Conservation (phyloP, 2,888 invertebrate species). For the Sphaerophoria taeniata region DNA sequence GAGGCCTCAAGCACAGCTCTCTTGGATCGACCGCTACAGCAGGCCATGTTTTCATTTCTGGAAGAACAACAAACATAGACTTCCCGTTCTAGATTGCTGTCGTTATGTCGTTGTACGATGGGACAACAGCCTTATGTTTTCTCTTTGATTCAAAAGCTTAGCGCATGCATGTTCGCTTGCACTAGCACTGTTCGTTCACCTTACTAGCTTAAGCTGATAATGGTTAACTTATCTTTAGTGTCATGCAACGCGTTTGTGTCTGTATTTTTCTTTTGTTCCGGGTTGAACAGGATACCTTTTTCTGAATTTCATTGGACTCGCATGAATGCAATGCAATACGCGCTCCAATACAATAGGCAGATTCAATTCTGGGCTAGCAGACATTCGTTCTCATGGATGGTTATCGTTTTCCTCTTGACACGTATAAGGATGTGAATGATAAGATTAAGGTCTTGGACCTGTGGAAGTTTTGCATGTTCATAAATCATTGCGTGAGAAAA, state of each 20-base stretch:
- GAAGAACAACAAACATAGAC: constrained; percentile 2
- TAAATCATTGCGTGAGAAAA: too few relatives aligned
- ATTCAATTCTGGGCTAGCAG: too few relatives aligned
- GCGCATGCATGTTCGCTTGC: background rate
- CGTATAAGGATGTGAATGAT: too few relatives aligned
- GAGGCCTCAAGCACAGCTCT: too few relatives aligned
- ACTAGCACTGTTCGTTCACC: background rate
- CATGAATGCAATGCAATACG: background rate
- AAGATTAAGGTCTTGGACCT: too few relatives aligned
- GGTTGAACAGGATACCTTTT: background rate
- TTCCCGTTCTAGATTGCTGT: constrained; percentile 18
- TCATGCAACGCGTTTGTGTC: constrained; percentile 1
- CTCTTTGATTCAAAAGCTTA: background rate
- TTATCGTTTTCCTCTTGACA: too few relatives aligned
- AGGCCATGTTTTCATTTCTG: background rate
- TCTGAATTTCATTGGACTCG: constrained; percentile 2
- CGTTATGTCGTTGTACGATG: background rate
- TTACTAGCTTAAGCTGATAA: background rate
- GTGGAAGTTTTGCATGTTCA: too few relatives aligned
- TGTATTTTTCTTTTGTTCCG: background rate
- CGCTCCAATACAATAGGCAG: too few relatives aligned
- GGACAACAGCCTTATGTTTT: background rate
- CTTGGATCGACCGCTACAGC: too few relatives aligned
- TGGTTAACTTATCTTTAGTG: constrained; percentile 22
- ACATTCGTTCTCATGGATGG: too few relatives aligned